Conservation (phyloP, 2,888 invertebrate genomes). For the Nemapogon koenigi region DNA sequence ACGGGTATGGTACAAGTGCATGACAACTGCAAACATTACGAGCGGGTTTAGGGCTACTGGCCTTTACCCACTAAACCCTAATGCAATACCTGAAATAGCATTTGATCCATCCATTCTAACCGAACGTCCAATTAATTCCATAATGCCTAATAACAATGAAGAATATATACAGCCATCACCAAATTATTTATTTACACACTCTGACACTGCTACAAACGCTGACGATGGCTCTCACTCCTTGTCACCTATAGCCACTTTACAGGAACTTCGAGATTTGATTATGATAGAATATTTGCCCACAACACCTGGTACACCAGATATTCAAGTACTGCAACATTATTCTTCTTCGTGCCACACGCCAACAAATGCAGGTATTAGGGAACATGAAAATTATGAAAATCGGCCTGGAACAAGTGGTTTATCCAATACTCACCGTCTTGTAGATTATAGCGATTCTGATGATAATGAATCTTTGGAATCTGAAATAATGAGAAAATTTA, state of each 20-base stretch:
- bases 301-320: slow-evolving; percentile 9
- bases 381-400: slow-evolving; percentile 1
- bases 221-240: background rate
- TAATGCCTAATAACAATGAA: background rate
- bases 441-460: slow-evolving; percentile 5
- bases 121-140: slow-evolving; percentile 1
- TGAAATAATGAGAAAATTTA: slow-evolving; percentile 4
- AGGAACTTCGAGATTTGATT: background rate
- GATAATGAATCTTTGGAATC: slow-evolving; percentile 3
- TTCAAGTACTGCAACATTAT: slow-evolving; percentile 5
- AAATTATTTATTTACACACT: background rate
- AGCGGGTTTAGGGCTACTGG: slow-evolving; percentile 17
- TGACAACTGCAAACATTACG: slow-evolving; percentile 16
- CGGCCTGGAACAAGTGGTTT: slow-evolving; percentile 9
- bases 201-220: background rate
- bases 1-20: slow-evolving; percentile 14
- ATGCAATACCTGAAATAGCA: slow-evolving; percentile 12
- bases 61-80: slow-evolving; percentile 15
- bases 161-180: background rate
- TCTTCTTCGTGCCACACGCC: slow-evolving; percentile 2
- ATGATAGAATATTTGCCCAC: slow-evolving; percentile 1
- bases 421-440: background rate
- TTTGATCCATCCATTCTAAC: slow-evolving; percentile 11
- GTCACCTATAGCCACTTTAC: background rate
- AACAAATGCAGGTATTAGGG: slow-evolving; percentile 5